Base-by-base conservation (phyloP, 1,140 invertebrate species). In the Globodera rostochiensis region DNA sequence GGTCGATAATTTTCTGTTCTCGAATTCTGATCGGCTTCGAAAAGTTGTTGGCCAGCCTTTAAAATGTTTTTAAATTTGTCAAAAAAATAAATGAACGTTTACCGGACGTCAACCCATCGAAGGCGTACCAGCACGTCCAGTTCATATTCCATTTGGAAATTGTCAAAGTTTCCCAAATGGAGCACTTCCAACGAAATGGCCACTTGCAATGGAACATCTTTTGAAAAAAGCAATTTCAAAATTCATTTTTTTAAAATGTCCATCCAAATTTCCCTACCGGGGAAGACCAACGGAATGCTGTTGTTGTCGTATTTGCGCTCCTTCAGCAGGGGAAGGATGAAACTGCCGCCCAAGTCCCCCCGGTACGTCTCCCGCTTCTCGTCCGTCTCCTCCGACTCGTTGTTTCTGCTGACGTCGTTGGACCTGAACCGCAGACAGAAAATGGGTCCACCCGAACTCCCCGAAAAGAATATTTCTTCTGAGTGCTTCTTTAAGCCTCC, bases 201-300 rank as follows among this genome's bases (percentile, higher is more conserved):
- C 25, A 89, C 88, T 71, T 89, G 84, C 25, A 89, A 80, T 6
- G 88, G 88, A 49, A 89, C 80, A 73, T 88, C 88, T 90, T 90
- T 73, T 67, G 86, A 82, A 6, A 21, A 49, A 25, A 25, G 25
- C 25, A 25, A 25, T 25, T 25, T 25, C 25, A 25, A 25, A 25
- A 25, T 25, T n/a, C 73, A 81, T 13, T 49, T 81, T 45, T 50
- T 25, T 77, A 82, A n/a, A 45, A 19, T 77, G 13, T 46, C 21
- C 6, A 74, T 45, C 45, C n/a, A 60, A 1, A 21, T 80, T n/a
- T 60, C 6, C 36, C 57, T 76, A 88, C 87, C 86, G 1, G 87
- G 49, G 79, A 88, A 88, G 45, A 85, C 84, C 50, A 89, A 64
- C 11, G 88, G 88, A 13, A 87, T 85, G 46, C 75, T 85, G 71